A percentile compares a stretch with the other conserved stretches of the same genome.
phyloP scores from a whole-genome alignment of 23 tunicate genomes.

The Diplosoma virens region DNA sequence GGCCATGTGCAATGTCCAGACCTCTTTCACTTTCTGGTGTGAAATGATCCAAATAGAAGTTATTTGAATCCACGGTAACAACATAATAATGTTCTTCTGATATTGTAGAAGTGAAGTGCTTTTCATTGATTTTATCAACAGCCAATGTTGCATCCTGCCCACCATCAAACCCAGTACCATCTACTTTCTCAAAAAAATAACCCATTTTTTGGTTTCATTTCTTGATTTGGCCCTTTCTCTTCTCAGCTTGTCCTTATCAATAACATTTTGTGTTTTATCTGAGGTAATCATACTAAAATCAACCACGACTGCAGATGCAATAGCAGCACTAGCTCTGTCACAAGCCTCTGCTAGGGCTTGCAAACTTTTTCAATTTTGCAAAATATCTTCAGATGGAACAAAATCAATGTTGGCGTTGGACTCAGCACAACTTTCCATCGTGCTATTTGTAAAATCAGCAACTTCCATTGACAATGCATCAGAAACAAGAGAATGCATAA shows the following conservation, averaged over 20 bases:
- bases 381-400: neutral
- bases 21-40: neutral
- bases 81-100: neutral
- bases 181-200: neutral
- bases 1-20: neutral
- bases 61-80: neutral
- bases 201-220: neutral
- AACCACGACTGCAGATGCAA: neutral
- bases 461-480: neutral
- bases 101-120: neutral
- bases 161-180: neutral
- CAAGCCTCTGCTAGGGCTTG: neutral
- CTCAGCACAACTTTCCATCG: neutral
- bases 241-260: neutral
- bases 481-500: too few relatives aligned
- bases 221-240: neutral
- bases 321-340: neutral
- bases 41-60: neutral
- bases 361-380: neutral
- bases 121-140: neutral
- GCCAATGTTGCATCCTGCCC: neutral
- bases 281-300: neutral
- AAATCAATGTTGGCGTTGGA: neutral
- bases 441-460: neutral
- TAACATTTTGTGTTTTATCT: neutral